A percentile compares a stretch with the other conserved stretches of the same genome.
These are phyloP conservation scores for Eupithecia subumbrata DNA, from an alignment of 2,888 invertebrate genomes.

Conservation along the genomic window DNA sequence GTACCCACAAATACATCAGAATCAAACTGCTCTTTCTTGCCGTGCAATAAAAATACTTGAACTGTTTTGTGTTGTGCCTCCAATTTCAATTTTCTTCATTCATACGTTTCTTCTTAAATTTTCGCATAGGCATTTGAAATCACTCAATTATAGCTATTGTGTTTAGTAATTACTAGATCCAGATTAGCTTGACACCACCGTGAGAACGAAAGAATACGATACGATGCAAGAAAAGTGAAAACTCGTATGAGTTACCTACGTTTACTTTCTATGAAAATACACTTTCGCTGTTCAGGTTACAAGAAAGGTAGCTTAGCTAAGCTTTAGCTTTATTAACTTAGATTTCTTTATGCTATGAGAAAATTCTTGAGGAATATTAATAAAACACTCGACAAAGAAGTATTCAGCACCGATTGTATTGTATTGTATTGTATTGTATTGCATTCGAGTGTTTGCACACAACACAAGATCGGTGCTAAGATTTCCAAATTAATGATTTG, in stretches of 20 bases:
- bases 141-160: constrained; percentile 44
- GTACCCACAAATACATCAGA: background rate
- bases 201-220: constrained; percentile 37
- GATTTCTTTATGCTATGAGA: background rate
- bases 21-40: background rate
- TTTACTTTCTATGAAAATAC: constrained; percentile 36
- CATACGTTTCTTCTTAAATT: constrained; percentile 10
- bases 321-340: background rate
- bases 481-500: background rate
- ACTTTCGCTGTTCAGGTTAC: constrained; percentile 25
- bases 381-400: background rate
- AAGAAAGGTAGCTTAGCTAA: constrained; percentile 21
- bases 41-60: background rate
- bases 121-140: constrained; percentile 20
- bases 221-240: constrained; percentile 37
- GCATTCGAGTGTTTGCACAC: background rate
- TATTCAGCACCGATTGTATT: background rate
- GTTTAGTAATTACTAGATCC: constrained; percentile 42
- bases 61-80: background rate
- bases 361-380: background rate
- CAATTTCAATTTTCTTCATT: constrained; percentile 2
- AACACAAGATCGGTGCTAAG: background rate
- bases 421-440: background rate
- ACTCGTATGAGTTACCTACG: constrained; percentile 28
- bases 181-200: constrained; percentile 41